Percentiles rank a stretch among this genome's conserved stretches.
These are phyloP conservation scores for Cyprinodon brontotheroides DNA, from an alignment of 2,113 vertebrate species.

Conservation along the genomic window DNA sequence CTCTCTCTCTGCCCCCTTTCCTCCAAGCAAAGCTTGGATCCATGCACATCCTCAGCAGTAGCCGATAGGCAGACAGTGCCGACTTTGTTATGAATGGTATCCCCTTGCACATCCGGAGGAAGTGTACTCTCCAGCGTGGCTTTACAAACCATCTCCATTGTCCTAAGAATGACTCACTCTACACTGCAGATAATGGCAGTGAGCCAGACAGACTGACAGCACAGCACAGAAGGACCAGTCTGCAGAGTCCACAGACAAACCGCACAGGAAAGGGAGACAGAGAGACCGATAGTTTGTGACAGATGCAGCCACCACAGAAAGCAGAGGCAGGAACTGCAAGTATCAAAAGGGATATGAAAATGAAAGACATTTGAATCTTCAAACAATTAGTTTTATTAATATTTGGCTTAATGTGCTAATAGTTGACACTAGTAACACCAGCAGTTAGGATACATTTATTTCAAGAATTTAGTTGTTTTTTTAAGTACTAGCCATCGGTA, in stretches of 20 bases:
- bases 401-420: not conserved
- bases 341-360: not conserved
- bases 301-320: slow-evolving; percentile 35
- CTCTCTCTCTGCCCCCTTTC: slow-evolving; percentile 29
- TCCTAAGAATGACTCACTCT: slow-evolving; percentile 75
- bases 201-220: slow-evolving; percentile 64
- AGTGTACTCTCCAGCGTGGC: slow-evolving; percentile 74
- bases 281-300: slow-evolving; percentile 53
- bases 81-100: slow-evolving; percentile 78
- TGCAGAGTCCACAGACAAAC: slow-evolving; percentile 58
- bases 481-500: not conserved
- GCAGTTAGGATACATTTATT: not conserved
- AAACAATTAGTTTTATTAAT: not conserved
- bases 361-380: not conserved
- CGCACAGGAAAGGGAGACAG: slow-evolving; percentile 40
- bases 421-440: slow-evolving; percentile 7
- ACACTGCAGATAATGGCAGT: slow-evolving; percentile 73
- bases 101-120: slow-evolving; percentile 79
- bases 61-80: slow-evolving; percentile 67
- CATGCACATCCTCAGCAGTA: slow-evolving; percentile 43
- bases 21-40: slow-evolving; percentile 32
- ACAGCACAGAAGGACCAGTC: slow-evolving; percentile 55
- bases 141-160: slow-evolving; percentile 79
- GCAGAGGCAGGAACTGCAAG: slow-evolving; percentile 19
- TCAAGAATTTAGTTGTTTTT: not conserved